phyloP scores from a whole-genome alignment of 2,113 vertebrate genomes.

The Halcyon senegalensis region DNA sequence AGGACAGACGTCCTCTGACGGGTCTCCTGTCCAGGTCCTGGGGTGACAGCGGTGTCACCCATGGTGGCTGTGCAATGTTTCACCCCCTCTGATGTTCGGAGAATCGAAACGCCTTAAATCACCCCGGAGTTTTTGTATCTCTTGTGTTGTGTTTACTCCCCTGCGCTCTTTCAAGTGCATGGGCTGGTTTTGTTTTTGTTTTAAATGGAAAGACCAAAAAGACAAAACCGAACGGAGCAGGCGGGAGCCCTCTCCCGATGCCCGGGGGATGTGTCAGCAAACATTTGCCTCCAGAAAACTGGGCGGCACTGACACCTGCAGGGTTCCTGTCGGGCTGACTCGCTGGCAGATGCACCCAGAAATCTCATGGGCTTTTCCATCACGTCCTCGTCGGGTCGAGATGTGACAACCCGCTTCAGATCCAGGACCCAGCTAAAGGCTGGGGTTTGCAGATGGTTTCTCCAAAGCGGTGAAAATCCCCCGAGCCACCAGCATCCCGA shows the following conservation, averaged over 20 bases:
- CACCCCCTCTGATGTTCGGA: conserved; percentile 36
- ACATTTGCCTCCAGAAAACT: not conserved
- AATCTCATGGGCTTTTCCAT: not conserved
- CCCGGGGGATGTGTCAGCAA: not conserved
- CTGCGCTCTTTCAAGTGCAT: not conserved
- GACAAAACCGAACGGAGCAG: not conserved
- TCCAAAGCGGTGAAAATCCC: not conserved
- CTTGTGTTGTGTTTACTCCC: conserved; percentile 14
- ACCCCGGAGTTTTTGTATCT: not conserved
- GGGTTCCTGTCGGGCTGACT: not conserved
- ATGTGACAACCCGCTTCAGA: not conserved
- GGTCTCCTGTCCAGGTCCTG: fast-evolving
- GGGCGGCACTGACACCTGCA: not conserved
- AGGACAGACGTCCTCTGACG: not conserved
- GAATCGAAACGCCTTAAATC: conserved; percentile 48
- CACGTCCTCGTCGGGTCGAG: not conserved
- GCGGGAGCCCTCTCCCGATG: not conserved
- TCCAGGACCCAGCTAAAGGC: not conserved
- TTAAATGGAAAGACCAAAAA: not conserved
- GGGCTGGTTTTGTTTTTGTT: conserved; percentile 31
- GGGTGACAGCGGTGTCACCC: not conserved
- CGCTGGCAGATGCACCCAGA: not conserved
- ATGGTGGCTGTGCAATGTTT: not conserved
- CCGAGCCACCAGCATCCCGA: fast-evolving
- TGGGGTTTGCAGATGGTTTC: not conserved